phyloP scores from a whole-genome alignment of 2,113 vertebrate genomes.

The Scomber colias region DNA sequence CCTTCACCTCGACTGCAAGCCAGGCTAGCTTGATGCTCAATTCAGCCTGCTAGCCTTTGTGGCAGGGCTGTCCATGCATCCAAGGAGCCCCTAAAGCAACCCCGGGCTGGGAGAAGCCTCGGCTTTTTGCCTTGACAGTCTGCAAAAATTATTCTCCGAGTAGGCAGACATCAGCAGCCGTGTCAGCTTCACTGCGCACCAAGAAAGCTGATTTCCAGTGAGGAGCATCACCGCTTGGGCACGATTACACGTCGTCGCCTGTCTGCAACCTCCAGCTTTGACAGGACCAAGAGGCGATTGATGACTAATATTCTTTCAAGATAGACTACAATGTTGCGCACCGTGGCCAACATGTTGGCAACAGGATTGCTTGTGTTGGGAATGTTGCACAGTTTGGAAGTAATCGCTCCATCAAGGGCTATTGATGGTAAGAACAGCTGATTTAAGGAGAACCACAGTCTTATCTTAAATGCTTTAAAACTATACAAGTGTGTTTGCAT shows the following conservation, averaged over 20 bases:
- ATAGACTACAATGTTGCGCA: conserved; percentile 76
- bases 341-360: conserved; percentile 74
- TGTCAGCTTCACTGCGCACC: conserved; percentile 60
- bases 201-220: conserved; percentile 54
- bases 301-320: conserved; percentile 66
- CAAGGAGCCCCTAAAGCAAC: conserved; percentile 67
- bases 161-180: conserved; percentile 53
- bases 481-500: neutral
- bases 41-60: conserved; percentile 78
- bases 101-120: conserved; percentile 72
- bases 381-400: conserved; percentile 84
- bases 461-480: neutral
- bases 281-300: conserved; percentile 74
- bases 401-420: conserved; percentile 75
- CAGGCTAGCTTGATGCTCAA: conserved; percentile 75
- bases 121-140: conserved; percentile 59
- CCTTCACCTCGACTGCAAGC: conserved; percentile 51
- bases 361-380: conserved; percentile 81
- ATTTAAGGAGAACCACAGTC: neutral
- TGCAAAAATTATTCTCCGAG: conserved; percentile 27
- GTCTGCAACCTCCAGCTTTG: conserved; percentile 71
- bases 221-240: conserved; percentile 63
- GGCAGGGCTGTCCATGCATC: conserved; percentile 78
- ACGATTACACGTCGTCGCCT: conserved; percentile 68
- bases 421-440: conserved; percentile 81